Percentiles rank a stretch among this genome's conserved stretches.
These are phyloP conservation scores for Serranus cabrilla DNA, from an alignment of 2,797 vertebrate genomes.

Conservation along the genomic window DNA sequence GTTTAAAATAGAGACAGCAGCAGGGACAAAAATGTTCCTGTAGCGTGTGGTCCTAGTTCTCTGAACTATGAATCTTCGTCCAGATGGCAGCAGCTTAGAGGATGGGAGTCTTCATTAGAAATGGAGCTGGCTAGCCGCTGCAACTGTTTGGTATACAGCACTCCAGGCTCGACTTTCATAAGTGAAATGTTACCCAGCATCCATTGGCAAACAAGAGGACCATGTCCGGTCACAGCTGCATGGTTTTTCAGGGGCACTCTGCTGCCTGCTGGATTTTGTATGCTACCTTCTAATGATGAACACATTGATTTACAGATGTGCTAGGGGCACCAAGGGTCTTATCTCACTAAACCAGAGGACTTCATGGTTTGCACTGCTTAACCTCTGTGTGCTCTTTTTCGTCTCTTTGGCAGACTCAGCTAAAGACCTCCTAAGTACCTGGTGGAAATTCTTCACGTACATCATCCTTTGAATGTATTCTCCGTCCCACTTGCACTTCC, in stretches of 20 bases:
- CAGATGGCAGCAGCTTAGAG: too few relatives aligned
- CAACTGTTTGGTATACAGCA: too few relatives aligned
- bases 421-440: neutral
- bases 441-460: neutral
- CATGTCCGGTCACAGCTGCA: neutral
- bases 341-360: slow-evolving; percentile 10
- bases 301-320: slow-evolving; percentile 17
- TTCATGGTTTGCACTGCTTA: neutral
- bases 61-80: too few relatives aligned
- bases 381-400: neutral
- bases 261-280: neutral
- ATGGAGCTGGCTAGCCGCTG: too few relatives aligned
- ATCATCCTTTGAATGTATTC: slow-evolving; percentile 7
- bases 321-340: slow-evolving; percentile 15
- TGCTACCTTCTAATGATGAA: neutral
- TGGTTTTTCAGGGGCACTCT: slow-evolving; percentile 7
- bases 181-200: neutral
- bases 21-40: too few relatives aligned
- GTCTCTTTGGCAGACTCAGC: neutral
- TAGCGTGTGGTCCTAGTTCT: too few relatives aligned
- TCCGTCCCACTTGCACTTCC: slow-evolving; percentile 19
- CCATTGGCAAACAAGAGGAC: neutral
- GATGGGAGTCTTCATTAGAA: too few relatives aligned
- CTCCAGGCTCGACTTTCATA: too few relatives aligned
- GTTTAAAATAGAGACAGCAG: too few relatives aligned